Percentiles rank a stretch among this genome's conserved stretches.
Conservation (phyloP, 2,797 vertebrate species). For the Mormyrus proboscirostris region DNA sequence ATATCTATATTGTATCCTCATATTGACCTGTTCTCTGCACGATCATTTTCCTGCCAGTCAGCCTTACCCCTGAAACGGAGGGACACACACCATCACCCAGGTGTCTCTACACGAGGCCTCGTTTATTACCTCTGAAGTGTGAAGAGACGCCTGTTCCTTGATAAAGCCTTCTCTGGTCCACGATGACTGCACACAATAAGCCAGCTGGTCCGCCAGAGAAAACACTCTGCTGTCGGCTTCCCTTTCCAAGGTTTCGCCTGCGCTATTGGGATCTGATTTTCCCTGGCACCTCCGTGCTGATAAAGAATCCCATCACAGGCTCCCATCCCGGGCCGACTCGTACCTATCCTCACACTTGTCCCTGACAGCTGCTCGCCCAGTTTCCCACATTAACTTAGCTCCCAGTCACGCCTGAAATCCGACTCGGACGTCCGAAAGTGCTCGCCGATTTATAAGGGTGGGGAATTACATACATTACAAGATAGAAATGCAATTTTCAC, state of each 20-base stretch:
- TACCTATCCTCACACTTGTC: neutral
- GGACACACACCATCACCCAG: neutral
- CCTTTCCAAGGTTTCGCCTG: neutral
- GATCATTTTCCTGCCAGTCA: neutral
- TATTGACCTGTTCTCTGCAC: neutral
- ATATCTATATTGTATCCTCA: neutral
- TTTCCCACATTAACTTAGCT: neutral
- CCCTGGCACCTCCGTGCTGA: neutral
- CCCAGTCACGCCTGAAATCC: neutral
- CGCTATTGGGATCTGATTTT: neutral
- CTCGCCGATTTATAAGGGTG: constrained; percentile 18
- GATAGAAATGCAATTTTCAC: neutral
- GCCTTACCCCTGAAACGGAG: neutral
- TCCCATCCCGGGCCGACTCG: neutral
- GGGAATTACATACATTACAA: neutral
- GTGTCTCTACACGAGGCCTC: too few relatives aligned
- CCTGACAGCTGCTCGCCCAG: neutral
- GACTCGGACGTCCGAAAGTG: neutral
- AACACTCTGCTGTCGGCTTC: neutral
- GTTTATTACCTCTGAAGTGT: neutral
- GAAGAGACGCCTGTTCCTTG: neutral
- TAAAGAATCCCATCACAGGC: neutral
- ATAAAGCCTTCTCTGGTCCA: neutral
- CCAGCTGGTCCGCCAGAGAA: neutral
- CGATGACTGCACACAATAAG: too few relatives aligned